phyloP scores from a whole-genome alignment of 2,113 vertebrate species.

The Phyllostomus discolor region DNA sequence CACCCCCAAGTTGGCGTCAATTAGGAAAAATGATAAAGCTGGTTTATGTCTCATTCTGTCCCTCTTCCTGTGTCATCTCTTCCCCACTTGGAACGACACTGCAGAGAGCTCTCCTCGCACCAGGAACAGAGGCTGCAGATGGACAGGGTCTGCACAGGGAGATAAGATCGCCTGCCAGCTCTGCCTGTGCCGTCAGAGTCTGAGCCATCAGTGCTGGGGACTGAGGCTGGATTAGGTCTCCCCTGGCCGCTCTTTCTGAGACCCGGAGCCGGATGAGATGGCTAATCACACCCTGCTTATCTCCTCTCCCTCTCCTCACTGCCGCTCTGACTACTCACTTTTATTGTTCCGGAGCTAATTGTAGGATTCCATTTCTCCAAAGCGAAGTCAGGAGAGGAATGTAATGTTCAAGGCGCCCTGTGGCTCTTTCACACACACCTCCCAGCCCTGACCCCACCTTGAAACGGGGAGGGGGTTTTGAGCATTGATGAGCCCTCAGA shows the following conservation, averaged over 20 bases:
- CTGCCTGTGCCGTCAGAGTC: neutral
- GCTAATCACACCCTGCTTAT: neutral
- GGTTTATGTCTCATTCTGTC: neutral
- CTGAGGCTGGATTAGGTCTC: neutral
- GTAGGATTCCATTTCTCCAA: neutral
- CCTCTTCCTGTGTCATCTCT: neutral
- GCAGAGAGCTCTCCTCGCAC: neutral
- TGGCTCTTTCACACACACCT: too few species aligned
- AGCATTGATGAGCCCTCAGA: neutral
- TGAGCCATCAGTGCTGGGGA: neutral
- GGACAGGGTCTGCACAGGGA: neutral
- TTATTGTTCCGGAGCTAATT: neutral
- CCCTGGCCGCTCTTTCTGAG: neutral
- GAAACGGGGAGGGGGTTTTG: neutral
- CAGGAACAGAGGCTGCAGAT: neutral
- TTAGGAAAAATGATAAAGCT: neutral
- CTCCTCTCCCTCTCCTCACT: neutral
- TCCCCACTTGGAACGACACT: neutral
- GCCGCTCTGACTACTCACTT: neutral
- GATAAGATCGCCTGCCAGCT: neutral
- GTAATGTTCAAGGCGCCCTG: rapidly evolving
- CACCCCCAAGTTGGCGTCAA: neutral
- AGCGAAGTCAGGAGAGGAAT: neutral
- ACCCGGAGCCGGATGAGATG: neutral
- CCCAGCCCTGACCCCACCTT: rapidly evolving